phyloP scores from a whole-genome alignment of 2,888 invertebrate species.

The Apeira syringaria region DNA sequence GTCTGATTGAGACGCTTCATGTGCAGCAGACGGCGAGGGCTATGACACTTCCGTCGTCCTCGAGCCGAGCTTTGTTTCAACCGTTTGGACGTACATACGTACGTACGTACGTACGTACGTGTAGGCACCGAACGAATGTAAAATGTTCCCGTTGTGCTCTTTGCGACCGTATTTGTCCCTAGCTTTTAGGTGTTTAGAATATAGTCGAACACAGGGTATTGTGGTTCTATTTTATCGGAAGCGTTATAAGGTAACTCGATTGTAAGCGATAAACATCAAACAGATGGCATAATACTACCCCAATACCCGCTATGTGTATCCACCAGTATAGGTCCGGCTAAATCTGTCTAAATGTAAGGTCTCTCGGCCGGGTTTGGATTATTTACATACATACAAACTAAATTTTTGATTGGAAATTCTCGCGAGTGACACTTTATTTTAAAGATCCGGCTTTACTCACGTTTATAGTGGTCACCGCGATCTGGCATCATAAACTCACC shows the following conservation, averaged over 20 bases:
- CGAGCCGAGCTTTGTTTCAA: too few relatives aligned
- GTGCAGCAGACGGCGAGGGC: too few relatives aligned
- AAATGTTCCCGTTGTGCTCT: constrained; percentile 58
- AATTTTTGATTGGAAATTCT: too few relatives aligned
- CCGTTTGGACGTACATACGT: neutral
- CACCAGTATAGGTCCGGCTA: constrained; percentile 63
- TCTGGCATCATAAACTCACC: too few relatives aligned
- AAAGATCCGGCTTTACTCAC: too few relatives aligned
- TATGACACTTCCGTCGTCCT: neutral
- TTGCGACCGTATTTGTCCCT: constrained; percentile 79
- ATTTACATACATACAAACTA: too few relatives aligned
- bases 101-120: too few relatives aligned
- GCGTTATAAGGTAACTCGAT: constrained; percentile 69
- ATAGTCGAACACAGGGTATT: constrained; percentile 81
- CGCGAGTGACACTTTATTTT: too few relatives aligned
- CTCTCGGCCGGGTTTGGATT: constrained; percentile 54
- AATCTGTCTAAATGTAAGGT: constrained; percentile 65
- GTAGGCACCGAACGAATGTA: constrained; percentile 14
- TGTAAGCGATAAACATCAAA: constrained; percentile 63
- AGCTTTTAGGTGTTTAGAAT: constrained; percentile 77
- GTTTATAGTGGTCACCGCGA: too few relatives aligned
- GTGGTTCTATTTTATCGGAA: constrained; percentile 80
- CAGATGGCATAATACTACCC: constrained; percentile 74
- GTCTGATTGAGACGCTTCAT: too few relatives aligned
- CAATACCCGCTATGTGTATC: constrained; percentile 78